phyloP scores from a whole-genome alignment of 1,140 invertebrate species.

The Drosophila cardini region DNA sequence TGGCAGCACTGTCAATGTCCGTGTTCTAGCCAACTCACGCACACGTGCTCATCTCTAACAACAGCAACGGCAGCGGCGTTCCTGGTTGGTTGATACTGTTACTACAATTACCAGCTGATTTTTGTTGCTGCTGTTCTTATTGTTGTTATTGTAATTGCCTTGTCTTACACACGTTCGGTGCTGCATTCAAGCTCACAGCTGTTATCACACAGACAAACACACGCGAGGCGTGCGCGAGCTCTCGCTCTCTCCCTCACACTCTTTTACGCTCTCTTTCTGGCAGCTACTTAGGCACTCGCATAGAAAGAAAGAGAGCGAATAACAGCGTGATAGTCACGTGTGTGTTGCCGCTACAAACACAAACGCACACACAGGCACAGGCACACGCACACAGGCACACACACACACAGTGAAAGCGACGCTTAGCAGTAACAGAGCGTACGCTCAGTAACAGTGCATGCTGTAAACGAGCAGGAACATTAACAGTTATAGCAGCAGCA shows the following conservation, averaged over 20 bases:
- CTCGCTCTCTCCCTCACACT: background rate
- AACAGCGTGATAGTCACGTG: constrained; percentile 49
- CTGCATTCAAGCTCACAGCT: constrained; percentile 19
- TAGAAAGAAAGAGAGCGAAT: constrained; percentile 34
- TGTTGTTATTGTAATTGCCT: constrained; percentile 31
- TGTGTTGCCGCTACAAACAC: constrained; percentile 26
- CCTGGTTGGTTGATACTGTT: constrained; percentile 22
- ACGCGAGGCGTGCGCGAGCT: background rate
- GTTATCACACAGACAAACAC: constrained; percentile 25
- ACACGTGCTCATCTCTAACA: constrained; percentile 31
- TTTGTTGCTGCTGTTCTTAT: constrained; percentile 3
- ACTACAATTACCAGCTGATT: background rate
- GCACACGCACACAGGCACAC: background rate
- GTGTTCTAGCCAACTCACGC: background rate
- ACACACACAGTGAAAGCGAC: constrained; percentile 2
- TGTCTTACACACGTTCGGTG: constrained; percentile 26
- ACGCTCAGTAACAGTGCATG: constrained; percentile 8
- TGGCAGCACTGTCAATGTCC: too few relatives aligned
- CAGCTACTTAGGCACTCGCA: background rate
- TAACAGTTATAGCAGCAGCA: constrained; percentile 3
- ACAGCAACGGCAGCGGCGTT: constrained; percentile 4
- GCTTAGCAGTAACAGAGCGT: constrained; percentile 37
- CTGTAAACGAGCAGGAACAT: constrained; percentile 6
- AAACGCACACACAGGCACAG: background rate
- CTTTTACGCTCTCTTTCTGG: background rate